These are phyloP conservation scores for Leptinotarsa rubiginosa DNA, from an alignment of 2,888 invertebrate genomes.

Conservation along the genomic window DNA sequence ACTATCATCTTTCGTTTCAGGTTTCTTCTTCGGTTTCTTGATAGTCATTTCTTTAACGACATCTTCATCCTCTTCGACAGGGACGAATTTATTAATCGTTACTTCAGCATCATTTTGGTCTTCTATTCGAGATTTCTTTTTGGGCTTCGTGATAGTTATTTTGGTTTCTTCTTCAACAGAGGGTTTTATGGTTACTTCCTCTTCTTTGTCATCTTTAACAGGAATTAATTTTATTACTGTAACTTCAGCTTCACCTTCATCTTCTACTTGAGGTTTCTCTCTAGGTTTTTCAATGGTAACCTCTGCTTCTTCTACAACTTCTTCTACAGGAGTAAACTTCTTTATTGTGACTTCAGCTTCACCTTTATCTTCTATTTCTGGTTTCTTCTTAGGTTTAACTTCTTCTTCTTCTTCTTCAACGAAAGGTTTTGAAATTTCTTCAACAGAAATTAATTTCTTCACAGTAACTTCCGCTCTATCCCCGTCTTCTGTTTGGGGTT, in stretches of 20 bases:
- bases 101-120: slow-evolving; percentile 51
- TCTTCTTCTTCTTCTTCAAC: slow-evolving; percentile 56
- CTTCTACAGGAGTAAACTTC: slow-evolving; percentile 54
- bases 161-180: slow-evolving; percentile 69
- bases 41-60: slow-evolving; percentile 50
- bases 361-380: slow-evolving; percentile 55
- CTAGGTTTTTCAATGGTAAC: slow-evolving; percentile 49
- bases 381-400: slow-evolving; percentile 48
- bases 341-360: slow-evolving; percentile 53
- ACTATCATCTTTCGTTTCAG: slow-evolving; percentile 44
- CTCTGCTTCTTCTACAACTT: slow-evolving; percentile 56
- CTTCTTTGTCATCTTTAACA: slow-evolving; percentile 64
- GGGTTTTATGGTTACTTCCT: slow-evolving; percentile 56
- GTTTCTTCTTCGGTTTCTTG: slow-evolving; percentile 53
- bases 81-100: slow-evolving; percentile 50
- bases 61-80: slow-evolving; percentile 50
- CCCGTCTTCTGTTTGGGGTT: slow-evolving; percentile 56
- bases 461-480: slow-evolving; percentile 54
- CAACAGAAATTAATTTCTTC: slow-evolving; percentile 61
- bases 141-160: slow-evolving; percentile 48
- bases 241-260: slow-evolving; percentile 54
- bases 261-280: slow-evolving; percentile 52
- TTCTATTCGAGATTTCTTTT: slow-evolving; percentile 27
- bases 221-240: slow-evolving; percentile 49
- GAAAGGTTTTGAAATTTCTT: slow-evolving; percentile 67